A percentile compares a stretch with the other conserved stretches of the same genome.
These are phyloP conservation scores for Eretmocerus hayati DNA, from an alignment of 2,888 invertebrate species.

Conservation along the genomic window DNA sequence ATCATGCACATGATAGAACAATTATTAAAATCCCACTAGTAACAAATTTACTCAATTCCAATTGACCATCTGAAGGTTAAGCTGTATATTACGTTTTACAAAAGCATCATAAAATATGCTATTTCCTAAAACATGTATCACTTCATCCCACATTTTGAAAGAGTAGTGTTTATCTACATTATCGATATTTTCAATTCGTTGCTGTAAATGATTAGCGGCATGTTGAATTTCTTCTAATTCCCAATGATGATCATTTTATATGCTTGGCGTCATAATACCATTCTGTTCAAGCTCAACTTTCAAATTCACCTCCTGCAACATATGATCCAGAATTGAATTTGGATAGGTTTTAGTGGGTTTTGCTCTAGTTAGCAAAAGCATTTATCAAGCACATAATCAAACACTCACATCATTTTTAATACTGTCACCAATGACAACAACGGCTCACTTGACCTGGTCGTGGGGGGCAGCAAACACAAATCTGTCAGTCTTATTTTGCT, in stretches of 20 bases:
- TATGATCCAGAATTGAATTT: conserved; percentile 4
- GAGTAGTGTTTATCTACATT: conserved; percentile 79
- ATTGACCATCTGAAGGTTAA: too few relatives aligned
- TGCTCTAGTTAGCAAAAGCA: background rate
- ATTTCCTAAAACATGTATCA: conserved; percentile 81
- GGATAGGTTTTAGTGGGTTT: background rate
- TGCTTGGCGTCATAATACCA: conserved; percentile 75
- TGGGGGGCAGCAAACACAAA: conserved; percentile 78
- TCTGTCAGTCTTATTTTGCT: conserved; percentile 72
- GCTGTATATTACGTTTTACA: too few relatives aligned
- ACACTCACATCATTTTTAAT: conserved; percentile 85
- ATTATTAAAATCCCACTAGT: too few relatives aligned
- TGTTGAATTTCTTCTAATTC: conserved; percentile 94
- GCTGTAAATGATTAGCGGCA: conserved; percentile 90
- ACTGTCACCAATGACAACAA: conserved; percentile 86
- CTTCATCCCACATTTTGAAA: conserved; percentile 78
- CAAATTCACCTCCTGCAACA: conserved; percentile 72
- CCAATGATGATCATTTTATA: conserved; percentile 88
- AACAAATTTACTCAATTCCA: too few relatives aligned
- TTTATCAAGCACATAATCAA: background rate
- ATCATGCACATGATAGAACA: too few relatives aligned
- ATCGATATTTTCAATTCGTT: conserved; percentile 83
- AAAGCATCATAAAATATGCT: conserved; percentile 80
- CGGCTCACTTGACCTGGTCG: conserved; percentile 86
- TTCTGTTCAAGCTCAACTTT: conserved; percentile 81